Conservation (phyloP, 2,797 vertebrate species). For the Aplochiton taeniatus region DNA sequence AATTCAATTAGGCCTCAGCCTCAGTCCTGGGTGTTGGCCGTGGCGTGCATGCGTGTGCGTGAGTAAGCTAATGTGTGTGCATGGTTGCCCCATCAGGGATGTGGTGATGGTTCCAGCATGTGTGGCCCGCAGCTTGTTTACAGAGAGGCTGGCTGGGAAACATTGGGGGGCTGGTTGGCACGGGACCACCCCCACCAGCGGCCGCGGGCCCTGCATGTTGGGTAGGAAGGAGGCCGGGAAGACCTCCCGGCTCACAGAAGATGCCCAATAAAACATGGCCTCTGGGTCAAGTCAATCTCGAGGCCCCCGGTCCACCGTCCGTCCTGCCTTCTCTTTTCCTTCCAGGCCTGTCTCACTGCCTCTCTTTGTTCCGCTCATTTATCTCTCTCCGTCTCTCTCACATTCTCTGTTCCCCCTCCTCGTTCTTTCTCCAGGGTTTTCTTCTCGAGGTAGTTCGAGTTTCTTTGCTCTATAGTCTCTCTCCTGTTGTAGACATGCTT, state of each 20-base stretch:
- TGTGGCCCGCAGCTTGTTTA: slow-evolving; percentile 67
- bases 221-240: too few relatives aligned
- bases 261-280: neutral
- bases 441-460: too few relatives aligned
- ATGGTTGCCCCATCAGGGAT: slow-evolving; percentile 66
- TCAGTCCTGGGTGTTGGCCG: too few relatives aligned
- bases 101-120: slow-evolving; percentile 80
- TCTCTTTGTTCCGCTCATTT: too few relatives aligned
- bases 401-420: too few relatives aligned
- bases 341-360: neutral
- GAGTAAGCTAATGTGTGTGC: slow-evolving; percentile 28
- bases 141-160: slow-evolving; percentile 11
- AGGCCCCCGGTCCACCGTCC: neutral
- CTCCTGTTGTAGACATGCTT: neutral
- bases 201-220: too few relatives aligned
- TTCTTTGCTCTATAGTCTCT: neutral
- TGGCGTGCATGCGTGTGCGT: too few relatives aligned
- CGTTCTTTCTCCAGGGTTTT: too few relatives aligned
- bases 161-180: neutral
- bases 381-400: too few relatives aligned
- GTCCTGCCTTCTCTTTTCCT: neutral
- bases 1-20: too few relatives aligned
- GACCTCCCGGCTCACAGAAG: neutral
- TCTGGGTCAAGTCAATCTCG: neutral
- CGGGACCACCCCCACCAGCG: neutral